Evolutionary conservation across 2,888 invertebrate genomes (phyloP), one percentile per base, ranked within the genome.

Genomic region (Archips xylosteana): DNA sequence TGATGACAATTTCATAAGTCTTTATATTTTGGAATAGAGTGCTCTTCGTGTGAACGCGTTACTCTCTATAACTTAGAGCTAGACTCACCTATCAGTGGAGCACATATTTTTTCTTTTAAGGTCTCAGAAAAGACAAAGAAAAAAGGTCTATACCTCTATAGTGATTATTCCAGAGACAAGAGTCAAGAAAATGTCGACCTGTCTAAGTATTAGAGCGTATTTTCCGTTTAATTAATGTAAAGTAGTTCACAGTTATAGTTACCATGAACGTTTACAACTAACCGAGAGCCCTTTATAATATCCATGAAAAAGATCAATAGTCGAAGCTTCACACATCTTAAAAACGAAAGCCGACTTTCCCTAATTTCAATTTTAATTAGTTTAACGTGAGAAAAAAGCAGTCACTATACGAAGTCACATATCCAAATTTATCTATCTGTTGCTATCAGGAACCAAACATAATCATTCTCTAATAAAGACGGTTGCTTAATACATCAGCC

Each of bases 401-500:
- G n/a, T 51, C n/a, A n/a, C n/a, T 12, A 51, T 23, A 54, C 54
- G 5, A 54, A 57, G 12, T 32, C 23, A 3, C 23, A 10, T 32
- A 57, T 9, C 32, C 2, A 3, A 32, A 32, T 32, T 32, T 12
- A 12, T 32, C 10, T 32, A 10, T 57, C 32, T 57, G 51, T 9
- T 1, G 15, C 51, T 51, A 51, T 51, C 51, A 12, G 45, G 32
- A n/a, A 42, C 10, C 2, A 23, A 23, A 32, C 13, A 63, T 34
- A 47, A 23, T 6, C 32, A 6, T 47, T 47, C n/a, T 32, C 34
- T 32, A 34, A 9, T 63, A 63, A 47, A 73, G 57, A 73, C 13
- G 63, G 47, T 64, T 73, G 57, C 70, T 61, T 64, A 64, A 74
- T 59, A 74, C 49, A 54, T 74, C 74, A 74, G 36, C 80, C 80